Evolutionary conservation across 2,113 vertebrate genomes (phyloP).

Genomic region (Nerophis ophidion): DNA sequence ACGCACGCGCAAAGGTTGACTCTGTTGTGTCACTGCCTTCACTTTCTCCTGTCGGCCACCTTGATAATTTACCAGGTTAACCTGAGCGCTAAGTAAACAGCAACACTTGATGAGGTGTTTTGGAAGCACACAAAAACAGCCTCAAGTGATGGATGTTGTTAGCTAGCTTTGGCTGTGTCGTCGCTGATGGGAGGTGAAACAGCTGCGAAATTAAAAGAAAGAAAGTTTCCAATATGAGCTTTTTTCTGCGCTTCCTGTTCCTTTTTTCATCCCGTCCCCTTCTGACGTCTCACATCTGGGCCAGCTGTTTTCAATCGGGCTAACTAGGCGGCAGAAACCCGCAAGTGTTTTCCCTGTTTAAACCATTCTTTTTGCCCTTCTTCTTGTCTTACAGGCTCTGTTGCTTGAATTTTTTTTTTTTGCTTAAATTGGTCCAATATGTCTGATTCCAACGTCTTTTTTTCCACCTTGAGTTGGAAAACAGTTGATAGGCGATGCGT

Average conservation of each 20-base stretch:
- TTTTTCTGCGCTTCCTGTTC: background rate
- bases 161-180: no score
- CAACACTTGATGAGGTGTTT: no score
- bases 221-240: background rate
- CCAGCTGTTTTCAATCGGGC: slow-evolving; percentile 76
- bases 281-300: background rate
- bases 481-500: slow-evolving; percentile 17
- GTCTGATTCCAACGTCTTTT: slow-evolving; percentile 26
- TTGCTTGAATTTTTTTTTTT: background rate
- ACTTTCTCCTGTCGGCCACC: no score
- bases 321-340: slow-evolving; percentile 56
- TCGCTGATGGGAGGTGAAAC: background rate
- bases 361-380: slow-evolving; percentile 27
- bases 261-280: background rate
- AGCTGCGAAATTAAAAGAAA: background rate
- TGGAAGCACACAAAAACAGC: no score
- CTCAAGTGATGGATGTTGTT: no score
- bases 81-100: no score
- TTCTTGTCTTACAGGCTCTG: slow-evolving; percentile 50
- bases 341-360: slow-evolving; percentile 48
- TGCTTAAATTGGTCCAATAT: slow-evolving; percentile 34
- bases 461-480: slow-evolving; percentile 8
- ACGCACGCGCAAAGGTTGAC: no score
- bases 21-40: no score
- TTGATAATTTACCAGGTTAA: no score